phyloP scores from a whole-genome alignment of 1,140 invertebrate genomes.

The Heterodera schachtii region DNA sequence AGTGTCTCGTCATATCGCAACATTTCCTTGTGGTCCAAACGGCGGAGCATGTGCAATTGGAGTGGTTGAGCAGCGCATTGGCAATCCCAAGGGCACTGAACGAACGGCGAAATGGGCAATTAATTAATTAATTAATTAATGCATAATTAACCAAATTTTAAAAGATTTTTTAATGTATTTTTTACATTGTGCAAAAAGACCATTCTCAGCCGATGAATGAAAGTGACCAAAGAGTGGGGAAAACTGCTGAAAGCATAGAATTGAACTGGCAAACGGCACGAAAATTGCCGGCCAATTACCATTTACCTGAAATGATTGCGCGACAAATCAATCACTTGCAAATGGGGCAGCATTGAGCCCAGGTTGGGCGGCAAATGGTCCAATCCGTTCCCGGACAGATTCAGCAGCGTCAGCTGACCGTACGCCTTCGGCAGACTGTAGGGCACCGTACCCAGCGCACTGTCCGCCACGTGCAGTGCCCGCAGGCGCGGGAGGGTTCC shows the following conservation, averaged over 20 bases:
- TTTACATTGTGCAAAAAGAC: conserved; percentile 36
- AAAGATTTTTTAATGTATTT: not conserved
- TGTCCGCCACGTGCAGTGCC: conserved; percentile 57
- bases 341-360: conserved; percentile 29
- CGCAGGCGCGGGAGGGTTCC: conserved; percentile 40
- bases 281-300: not conserved
- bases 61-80: conserved; percentile 54
- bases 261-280: not conserved
- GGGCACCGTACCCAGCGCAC: conserved; percentile 50
- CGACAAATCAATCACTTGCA: conserved; percentile 52
- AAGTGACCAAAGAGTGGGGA: conserved; percentile 23
- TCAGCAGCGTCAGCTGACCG: conserved; percentile 43
- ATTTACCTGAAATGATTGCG: conserved; percentile 50
- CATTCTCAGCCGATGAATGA: conserved; percentile 22
- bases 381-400: conserved; percentile 43
- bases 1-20: conserved; percentile 52
- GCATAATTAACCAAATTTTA: not conserved
- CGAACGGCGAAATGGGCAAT: not conserved
- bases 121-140: too few species aligned
- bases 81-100: conserved; percentile 61
- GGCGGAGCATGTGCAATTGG: conserved; percentile 55
- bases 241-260: conserved; percentile 22
- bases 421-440: conserved; percentile 45
- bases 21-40: conserved; percentile 23
- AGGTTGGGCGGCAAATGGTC: conserved; percentile 41